phyloP scores from a whole-genome alignment of 2,797 vertebrate genomes.

The Hylomyscus alleni region DNA sequence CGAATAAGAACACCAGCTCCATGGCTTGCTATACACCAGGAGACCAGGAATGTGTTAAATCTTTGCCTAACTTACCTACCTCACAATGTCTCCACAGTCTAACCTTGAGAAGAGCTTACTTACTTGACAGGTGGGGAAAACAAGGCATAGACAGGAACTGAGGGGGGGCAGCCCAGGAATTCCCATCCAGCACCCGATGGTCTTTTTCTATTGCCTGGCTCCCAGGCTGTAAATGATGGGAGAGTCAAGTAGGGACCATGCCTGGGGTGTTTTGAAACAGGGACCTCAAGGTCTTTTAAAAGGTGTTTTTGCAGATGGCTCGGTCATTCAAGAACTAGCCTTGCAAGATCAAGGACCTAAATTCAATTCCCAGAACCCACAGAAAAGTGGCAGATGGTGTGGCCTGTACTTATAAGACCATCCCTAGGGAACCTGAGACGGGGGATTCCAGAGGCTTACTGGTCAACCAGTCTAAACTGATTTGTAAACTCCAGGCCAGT shows the following conservation, averaged over 20 bases:
- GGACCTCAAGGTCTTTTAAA: neutral
- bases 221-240: rapidly evolving
- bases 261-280: neutral
- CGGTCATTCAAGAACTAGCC: neutral
- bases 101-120: neutral
- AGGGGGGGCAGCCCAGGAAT: neutral
- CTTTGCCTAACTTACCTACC: neutral
- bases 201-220: neutral
- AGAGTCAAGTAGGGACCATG: neutral
- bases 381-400: neutral
- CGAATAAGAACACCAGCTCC: neutral
- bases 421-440: neutral
- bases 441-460: neutral
- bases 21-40: neutral
- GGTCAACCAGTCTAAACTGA: neutral
- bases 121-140: neutral
- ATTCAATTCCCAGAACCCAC: neutral
- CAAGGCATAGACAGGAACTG: neutral
- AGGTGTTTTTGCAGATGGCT: neutral
- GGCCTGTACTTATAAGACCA: neutral
- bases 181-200: neutral
- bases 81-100: neutral
- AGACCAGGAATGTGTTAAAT: neutral
- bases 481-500: neutral
- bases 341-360: neutral